Evolutionary conservation across 2,113 vertebrate genomes (phyloP).

Genomic region (zebrafish (Danio rerio)): GRCz12tu NC_133177.1:38072001-38072500

Average conservation of each 20-base stretch:
- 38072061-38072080: constrained; percentile 80
- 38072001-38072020: constrained; percentile 72
- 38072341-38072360: constrained; percentile 83
- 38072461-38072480: constrained; percentile 77
- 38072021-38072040: constrained; percentile 73
- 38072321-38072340: constrained; percentile 87
- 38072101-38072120: constrained; percentile 56
- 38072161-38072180: constrained; percentile 79
- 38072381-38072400: constrained; percentile 79
- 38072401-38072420: constrained; percentile 78
- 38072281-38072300: constrained; percentile 79
- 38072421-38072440: constrained; percentile 88
- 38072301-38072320: constrained; percentile 86
- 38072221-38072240: constrained; percentile 84
- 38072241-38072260: constrained; percentile 88
- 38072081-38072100: constrained; percentile 76
- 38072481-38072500: constrained; percentile 85
- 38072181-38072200: constrained; percentile 81
- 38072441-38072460: constrained; percentile 91
- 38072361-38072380: constrained; percentile 88
- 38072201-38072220: constrained; percentile 82
- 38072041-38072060: constrained; percentile 79
- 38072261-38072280: constrained; percentile 90
- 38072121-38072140: constrained; percentile 57
- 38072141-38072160: constrained; percentile 76